These are phyloP conservation scores for Phymorhynchus buccinoides DNA, from an alignment of 1,140 invertebrate species.

Conservation along the genomic window DNA sequence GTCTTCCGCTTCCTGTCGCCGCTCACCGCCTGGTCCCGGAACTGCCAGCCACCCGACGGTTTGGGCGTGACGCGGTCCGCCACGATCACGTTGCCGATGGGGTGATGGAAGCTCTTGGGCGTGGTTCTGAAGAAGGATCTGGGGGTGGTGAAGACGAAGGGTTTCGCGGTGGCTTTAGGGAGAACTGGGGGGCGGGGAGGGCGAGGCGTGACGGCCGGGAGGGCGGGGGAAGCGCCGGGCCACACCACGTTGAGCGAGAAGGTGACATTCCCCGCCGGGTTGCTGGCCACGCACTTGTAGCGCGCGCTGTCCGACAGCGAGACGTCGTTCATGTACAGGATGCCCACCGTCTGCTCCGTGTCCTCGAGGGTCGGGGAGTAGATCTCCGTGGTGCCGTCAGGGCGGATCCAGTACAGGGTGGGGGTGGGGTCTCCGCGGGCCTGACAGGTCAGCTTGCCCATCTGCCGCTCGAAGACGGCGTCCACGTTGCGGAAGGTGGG, in stretches of 20 bases:
- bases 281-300: conserved; percentile 71
- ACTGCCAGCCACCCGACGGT: conserved; percentile 39
- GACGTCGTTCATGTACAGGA: conserved; percentile 62
- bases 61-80: conserved; percentile 34
- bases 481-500: conserved; percentile 71
- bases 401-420: conserved; percentile 70
- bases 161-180: neutral
- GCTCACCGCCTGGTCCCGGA: conserved; percentile 39
- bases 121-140: conserved; percentile 14
- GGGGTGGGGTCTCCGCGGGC: conserved; percentile 71
- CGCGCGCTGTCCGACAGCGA: conserved; percentile 56
- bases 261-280: conserved; percentile 71
- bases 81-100: conserved; percentile 37
- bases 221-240: conserved; percentile 52
- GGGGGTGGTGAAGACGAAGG: neutral
- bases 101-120: conserved; percentile 9
- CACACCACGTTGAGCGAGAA: conserved; percentile 70
- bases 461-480: conserved; percentile 61
- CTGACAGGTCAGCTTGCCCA: conserved; percentile 66
- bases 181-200: neutral
- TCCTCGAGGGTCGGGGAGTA: conserved; percentile 56
- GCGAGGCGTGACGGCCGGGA: neutral
- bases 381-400: conserved; percentile 62
- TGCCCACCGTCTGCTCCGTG: conserved; percentile 59
- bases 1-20: neutral